These are phyloP conservation scores for Acanthisitta chloris DNA, from an alignment of 2,113 vertebrate species.

Conservation along the genomic window DNA sequence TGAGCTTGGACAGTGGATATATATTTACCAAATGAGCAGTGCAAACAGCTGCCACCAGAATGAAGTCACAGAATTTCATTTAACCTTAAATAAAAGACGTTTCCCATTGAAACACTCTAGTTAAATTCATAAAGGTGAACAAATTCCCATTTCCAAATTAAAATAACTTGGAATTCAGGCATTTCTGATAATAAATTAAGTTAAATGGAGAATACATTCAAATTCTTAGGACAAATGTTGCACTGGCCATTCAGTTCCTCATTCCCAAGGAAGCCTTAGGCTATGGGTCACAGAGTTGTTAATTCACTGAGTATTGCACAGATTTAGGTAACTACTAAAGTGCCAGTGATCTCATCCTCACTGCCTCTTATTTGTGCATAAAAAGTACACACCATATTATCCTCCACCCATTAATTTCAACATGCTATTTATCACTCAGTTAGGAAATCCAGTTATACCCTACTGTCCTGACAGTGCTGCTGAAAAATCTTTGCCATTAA, in stretches of 20 bases:
- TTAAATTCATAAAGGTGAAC: neutral
- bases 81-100: neutral
- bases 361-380: neutral
- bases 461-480: neutral
- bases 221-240: neutral
- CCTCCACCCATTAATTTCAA: neutral
- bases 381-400: neutral
- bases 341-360: neutral
- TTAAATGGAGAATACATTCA: neutral
- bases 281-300: neutral
- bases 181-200: neutral
- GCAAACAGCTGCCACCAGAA: neutral
- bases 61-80: neutral
- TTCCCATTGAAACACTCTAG: neutral
- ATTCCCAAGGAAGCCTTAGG: neutral
- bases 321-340: neutral
- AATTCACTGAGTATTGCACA: neutral
- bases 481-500: neutral
- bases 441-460: neutral
- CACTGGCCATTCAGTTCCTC: neutral
- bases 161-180: neutral
- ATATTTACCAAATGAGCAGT: neutral
- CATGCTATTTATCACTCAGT: neutral
- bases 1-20: neutral
- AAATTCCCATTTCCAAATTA: neutral